phyloP scores from a whole-genome alignment of 2,113 vertebrate genomes.

The Platysternon megacephalum region DNA sequence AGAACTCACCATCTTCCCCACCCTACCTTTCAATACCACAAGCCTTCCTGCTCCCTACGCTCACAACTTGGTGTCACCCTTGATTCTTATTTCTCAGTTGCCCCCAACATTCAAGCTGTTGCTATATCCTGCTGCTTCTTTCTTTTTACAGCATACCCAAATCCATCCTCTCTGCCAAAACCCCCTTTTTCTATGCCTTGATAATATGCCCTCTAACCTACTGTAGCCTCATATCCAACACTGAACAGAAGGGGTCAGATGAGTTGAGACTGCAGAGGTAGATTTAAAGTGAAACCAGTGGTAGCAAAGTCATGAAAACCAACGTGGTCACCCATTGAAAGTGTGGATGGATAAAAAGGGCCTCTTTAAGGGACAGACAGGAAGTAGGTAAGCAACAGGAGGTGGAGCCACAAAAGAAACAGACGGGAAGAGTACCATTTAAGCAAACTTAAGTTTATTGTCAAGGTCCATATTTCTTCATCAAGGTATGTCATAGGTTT shows the following conservation, averaged over 20 bases:
- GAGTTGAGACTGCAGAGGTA: neutral
- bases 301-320: neutral
- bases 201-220: neutral
- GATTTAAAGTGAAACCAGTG: neutral
- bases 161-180: neutral
- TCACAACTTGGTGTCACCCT: neutral
- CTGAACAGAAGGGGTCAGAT: neutral
- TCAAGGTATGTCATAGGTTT: too few relatives aligned
- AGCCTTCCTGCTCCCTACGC: neutral
- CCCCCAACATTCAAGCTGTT: neutral
- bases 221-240: neutral
- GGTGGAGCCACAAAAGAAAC: neutral
- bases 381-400: neutral
- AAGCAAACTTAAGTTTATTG: neutral
- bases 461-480: too few relatives aligned
- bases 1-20: neutral
- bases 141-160: neutral
- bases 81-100: neutral
- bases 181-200: neutral
- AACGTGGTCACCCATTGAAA: neutral
- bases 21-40: neutral
- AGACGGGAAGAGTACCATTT: neutral
- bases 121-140: neutral
- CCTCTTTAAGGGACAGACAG: neutral
- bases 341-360: neutral